A percentile compares a stretch with the other conserved stretches of the same genome.
Evolutionary conservation across 2,113 vertebrate genomes (phyloP).

Genomic region (Tretioscincus oriximinensis): DNA sequence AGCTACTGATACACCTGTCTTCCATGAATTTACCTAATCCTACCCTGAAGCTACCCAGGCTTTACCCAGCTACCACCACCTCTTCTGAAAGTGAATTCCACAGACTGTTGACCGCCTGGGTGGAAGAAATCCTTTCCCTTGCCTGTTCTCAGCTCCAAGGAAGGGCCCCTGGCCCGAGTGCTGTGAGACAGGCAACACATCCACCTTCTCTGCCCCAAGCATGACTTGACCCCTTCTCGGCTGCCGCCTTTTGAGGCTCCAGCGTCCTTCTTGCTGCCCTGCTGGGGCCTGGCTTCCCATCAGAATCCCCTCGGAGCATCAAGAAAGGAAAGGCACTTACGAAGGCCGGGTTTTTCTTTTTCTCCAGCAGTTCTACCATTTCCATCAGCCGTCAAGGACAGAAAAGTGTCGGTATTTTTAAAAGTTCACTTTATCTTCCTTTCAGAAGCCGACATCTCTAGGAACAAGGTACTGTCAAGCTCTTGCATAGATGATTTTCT

Average conservation of each 20-base stretch:
- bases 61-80: no score
- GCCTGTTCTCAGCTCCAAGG: no score
- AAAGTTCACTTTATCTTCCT: conserved; percentile 49
- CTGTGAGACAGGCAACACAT: no score
- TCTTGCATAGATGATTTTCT: conserved; percentile 45
- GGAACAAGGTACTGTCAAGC: conserved; percentile 52
- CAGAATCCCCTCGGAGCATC: conserved; percentile 33
- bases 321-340: conserved; percentile 45
- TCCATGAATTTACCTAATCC: no score
- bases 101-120: no score
- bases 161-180: no score
- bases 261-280: conserved; percentile 11
- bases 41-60: no score
- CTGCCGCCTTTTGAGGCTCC: not conserved
- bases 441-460: conserved; percentile 15
- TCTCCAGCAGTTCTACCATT: conserved; percentile 34
- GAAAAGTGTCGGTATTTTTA: conserved; percentile 33
- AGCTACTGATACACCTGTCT: no score
- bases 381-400: conserved; percentile 54
- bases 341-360: conserved; percentile 49
- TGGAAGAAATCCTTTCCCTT: no score
- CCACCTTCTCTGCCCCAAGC: no score
- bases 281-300: conserved; percentile 23
- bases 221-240: no score
- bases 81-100: no score